A percentile compares a stretch with the other conserved stretches of the same genome.
Evolutionary conservation across 1,140 invertebrate species (phyloP).

Genomic region (Sarcophaga bullata): DNA sequence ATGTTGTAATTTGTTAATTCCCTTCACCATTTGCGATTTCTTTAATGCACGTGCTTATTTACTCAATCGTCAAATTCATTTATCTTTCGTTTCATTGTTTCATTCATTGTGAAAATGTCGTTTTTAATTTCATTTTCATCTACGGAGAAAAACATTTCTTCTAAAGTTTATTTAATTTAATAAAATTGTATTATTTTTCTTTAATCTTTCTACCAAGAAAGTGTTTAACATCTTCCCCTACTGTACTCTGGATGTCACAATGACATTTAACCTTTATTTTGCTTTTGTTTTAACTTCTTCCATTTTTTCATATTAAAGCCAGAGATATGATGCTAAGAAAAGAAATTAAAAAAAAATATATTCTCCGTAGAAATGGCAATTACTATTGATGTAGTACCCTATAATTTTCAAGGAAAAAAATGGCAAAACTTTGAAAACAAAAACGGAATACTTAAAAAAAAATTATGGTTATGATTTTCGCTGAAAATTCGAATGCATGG

Average conservation of each 20-base stretch:
- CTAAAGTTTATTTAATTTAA: background rate
- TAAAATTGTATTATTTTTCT: background rate
- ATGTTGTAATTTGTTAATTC: too few relatives aligned
- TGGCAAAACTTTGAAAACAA: too few relatives aligned
- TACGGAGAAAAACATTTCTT: background rate
- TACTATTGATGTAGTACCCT: background rate
- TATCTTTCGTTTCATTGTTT: background rate
- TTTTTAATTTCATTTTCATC: slow-evolving; percentile 19
- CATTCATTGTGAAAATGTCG: background rate
- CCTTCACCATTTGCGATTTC: background rate
- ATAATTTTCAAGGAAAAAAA: background rate
- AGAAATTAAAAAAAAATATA: too few relatives aligned
- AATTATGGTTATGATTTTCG: too few relatives aligned
- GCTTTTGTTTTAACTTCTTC: background rate
- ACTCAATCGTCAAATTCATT: too few relatives aligned
- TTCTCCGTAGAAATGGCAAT: too few relatives aligned
- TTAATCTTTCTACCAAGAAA: background rate
- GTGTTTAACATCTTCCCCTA: too few relatives aligned
- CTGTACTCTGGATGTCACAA: background rate
- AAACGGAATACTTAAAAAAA: too few relatives aligned
- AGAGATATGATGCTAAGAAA: too few relatives aligned
- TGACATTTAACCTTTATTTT: slow-evolving; percentile 7
- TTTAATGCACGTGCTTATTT: background rate
- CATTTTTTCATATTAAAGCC: too few relatives aligned
- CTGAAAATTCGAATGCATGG: too few relatives aligned